Conservation (phyloP, 2,113 vertebrate species). For the Emydocephalus ijimae region DNA sequence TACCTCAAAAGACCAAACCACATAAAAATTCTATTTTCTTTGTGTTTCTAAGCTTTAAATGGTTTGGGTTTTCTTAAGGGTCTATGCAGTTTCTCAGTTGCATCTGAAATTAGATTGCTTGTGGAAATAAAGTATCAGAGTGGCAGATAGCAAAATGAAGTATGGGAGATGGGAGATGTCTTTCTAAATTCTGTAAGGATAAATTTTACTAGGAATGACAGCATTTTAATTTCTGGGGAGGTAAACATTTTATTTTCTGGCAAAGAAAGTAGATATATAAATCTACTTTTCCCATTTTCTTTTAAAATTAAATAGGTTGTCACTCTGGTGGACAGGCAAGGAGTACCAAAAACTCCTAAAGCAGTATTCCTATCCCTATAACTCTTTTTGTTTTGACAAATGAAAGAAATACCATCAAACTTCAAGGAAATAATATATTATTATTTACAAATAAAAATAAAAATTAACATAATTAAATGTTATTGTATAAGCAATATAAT, state of each 20-base stretch:
- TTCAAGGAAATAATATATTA: neutral
- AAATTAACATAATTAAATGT: neutral
- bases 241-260: neutral
- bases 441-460: neutral
- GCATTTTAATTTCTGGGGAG: slow-evolving; percentile 39
- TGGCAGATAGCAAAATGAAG: neutral
- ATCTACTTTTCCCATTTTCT: neutral
- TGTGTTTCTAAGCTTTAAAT: neutral
- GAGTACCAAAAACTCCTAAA: neutral
- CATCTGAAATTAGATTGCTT: slow-evolving; percentile 12
- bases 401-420: neutral
- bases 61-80: slow-evolving; percentile 2
- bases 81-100: neutral
- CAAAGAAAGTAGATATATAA: neutral
- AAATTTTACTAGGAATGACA: slow-evolving; percentile 12
- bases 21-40: neutral
- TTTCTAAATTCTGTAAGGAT: slow-evolving; percentile 24
- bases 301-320: slow-evolving; percentile 2
- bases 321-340: slow-evolving; percentile 1
- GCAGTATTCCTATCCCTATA: neutral
- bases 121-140: slow-evolving; percentile 28
- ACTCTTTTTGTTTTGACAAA: neutral
- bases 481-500: slow-evolving; percentile 1
- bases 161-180: neutral
- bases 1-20: slow-evolving; percentile 21